Percentiles rank a stretch among this genome's conserved stretches.
phyloP scores from a whole-genome alignment of 2,113 vertebrate species.

The Rattus rattus region DNA sequence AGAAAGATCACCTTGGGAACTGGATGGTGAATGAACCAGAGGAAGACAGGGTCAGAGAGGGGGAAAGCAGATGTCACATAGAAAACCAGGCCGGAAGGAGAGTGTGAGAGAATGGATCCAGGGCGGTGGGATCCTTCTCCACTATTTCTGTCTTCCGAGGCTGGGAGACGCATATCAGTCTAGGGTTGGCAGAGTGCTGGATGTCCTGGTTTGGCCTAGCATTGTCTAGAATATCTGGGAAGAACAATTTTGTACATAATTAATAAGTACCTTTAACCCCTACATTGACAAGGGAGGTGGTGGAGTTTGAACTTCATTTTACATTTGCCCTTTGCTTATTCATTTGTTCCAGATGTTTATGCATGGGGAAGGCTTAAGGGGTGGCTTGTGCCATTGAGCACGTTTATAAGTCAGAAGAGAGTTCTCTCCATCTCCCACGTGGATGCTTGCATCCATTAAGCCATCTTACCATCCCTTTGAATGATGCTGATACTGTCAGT shows the following conservation, averaged over 20 bases:
- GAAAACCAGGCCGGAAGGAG: background rate
- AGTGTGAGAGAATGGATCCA: background rate
- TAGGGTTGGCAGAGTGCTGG: background rate
- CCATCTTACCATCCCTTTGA: background rate
- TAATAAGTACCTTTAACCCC: background rate
- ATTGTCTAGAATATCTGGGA: background rate
- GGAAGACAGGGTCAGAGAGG: background rate
- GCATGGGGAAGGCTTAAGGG: background rate
- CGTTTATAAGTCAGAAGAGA: background rate
- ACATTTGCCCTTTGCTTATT: background rate
- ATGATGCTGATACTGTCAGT: background rate
- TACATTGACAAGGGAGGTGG: background rate
- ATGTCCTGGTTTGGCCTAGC: background rate
- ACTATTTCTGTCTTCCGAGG: background rate
- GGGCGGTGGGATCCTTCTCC: background rate
- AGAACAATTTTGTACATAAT: background rate
- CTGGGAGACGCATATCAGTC: background rate
- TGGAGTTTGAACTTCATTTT: background rate
- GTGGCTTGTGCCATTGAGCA: background rate
- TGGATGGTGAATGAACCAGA: background rate
- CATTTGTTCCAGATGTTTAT: background rate
- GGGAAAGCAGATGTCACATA: background rate
- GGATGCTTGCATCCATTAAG: background rate
- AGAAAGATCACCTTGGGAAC: background rate
- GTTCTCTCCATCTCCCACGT: background rate